Evolutionary conservation across 2,113 vertebrate genomes (phyloP), one percentile per base, ranked within the genome.

Genomic region (Nothobranchius kuhntae): DNA sequence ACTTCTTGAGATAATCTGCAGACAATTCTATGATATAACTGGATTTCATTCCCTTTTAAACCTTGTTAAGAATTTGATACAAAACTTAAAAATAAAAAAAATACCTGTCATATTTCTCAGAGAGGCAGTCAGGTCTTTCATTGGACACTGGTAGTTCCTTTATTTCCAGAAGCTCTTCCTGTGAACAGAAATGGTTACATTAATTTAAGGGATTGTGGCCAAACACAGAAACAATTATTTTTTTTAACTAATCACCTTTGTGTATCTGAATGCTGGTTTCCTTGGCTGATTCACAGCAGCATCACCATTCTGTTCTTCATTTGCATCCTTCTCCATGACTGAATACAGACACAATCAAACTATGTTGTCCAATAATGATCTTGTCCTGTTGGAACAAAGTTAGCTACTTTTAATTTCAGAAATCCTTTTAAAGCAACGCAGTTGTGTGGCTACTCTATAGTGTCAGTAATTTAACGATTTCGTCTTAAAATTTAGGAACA

Each of bases 91-190:
- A 26, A 4, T 9, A 0, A 8, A 54, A 47, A 35, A 12, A 54
- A 21, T 93, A 98, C 98, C 97, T 99, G 95, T 99, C 95, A 67
- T 98, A 98, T 93, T 97, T 99, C 73, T 96, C 95, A 51, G 93
- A 96, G 56, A 99, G 95, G 91, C 96, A 98, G 2, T 96, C 94
- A 50, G 97, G 98, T 73, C 98, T 95, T 87, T 95, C 95, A 82
- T 96, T 98, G 50, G 96, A 98, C 84, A 95, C 85, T 3, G 98
- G 96, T 46, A 94, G 87, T 81, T 96, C 94, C 84, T 98, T 98
- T 84, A 99, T 98, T 91, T 96, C 94, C 90, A 99, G 91, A 74
- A 99, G 94, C 58, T 98, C 93, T 80, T 98, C 96, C 98, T 98
- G 85, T 46, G 76, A 82, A 70, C 6, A 14, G 21, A 11, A 14